phyloP scores from a whole-genome alignment of 2,797 vertebrate genomes.

The Centroberyx gerrardi region DNA sequence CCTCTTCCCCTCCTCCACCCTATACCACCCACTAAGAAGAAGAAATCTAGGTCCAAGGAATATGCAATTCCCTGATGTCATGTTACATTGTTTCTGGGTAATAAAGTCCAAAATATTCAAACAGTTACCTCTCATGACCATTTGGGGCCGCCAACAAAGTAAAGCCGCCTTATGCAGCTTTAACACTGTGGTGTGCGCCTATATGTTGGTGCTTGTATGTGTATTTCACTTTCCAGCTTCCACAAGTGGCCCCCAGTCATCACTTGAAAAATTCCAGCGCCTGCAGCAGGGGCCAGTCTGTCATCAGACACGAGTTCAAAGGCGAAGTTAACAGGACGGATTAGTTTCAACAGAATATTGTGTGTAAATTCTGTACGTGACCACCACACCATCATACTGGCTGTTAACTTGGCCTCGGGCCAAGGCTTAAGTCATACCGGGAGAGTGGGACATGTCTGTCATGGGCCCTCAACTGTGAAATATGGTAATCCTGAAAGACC shows the following conservation, averaged over 20 bases:
- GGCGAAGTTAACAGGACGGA: slow-evolving; percentile 63
- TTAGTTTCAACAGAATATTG: slow-evolving; percentile 62
- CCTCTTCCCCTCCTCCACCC: no score
- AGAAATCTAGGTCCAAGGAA: no score
- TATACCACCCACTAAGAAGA: no score
- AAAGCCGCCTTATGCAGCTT: neutral
- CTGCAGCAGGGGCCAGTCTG: slow-evolving; percentile 48
- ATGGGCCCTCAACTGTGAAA: slow-evolving; percentile 44
- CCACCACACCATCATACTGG: slow-evolving; percentile 33
- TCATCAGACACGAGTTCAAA: slow-evolving; percentile 77
- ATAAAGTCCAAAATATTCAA: no score
- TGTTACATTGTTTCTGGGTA: no score
- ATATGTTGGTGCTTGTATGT: slow-evolving; percentile 30
- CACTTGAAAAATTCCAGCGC: slow-evolving; percentile 46
- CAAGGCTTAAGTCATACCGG: slow-evolving; percentile 50
- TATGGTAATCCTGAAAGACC: slow-evolving; percentile 37
- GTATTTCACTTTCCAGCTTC: slow-evolving; percentile 60
- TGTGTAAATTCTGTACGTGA: slow-evolving; percentile 64
- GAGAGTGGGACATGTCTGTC: slow-evolving; percentile 42
- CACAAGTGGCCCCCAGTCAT: slow-evolving; percentile 45
- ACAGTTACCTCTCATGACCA: no score
- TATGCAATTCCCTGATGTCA: no score
- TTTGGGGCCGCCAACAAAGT: no score
- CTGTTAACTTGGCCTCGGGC: slow-evolving; percentile 35
- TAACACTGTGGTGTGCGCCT: neutral